Base-by-base conservation (phyloP, 2,113 vertebrate genomes). In the Antidorcas marsupialis region DNA sequence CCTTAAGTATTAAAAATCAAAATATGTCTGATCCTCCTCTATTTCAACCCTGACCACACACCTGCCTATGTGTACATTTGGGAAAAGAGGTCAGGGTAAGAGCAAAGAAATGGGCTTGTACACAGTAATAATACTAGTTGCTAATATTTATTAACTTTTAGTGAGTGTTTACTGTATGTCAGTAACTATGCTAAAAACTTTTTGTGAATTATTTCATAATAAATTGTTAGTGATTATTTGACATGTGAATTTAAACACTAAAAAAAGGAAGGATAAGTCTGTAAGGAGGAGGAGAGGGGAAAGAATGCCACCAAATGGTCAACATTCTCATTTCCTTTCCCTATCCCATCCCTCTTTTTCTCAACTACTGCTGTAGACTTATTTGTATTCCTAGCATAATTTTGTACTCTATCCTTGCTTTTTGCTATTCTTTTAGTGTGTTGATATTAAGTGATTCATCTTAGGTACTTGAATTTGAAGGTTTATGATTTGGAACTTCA, bases 381-480 rank as follows among this genome's bases (percentile, higher is more conserved):
- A 57, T 30, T 74, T 74, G 67, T 71, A 95, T 89, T 89, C 30
- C 57, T 86, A 59, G 36, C 19, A 82, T 91, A 86, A 81, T 95
- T 90, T 76, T 91, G 17, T 76, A 62, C 33, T n/a, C 43, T 59
- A 30, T 64, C 3, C 27, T 23, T 85, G 36, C n/a, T 55, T 87
- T 87, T 91, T 91, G 52, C 23, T 91, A 15, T 87, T 87, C 79
- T 87, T 95, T 92, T 64, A 67, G 55, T 94, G 50, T 78, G 27
- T 83, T 78, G 55, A 87, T 91, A 62, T 91, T 91, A 93, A 93
- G 45, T 36, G 82, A 33, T 55, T 91, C 55, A 83, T 83, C 33
- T 93, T 86, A 81, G 62, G 14, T 90, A 90, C 71, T 90, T 87
- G 45, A 64, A 87, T 87, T 91, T 87, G 53, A 91, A 94, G 74